Evolutionary conservation across 2,113 vertebrate species (phyloP), one percentile per base, ranked within the genome.

Genomic region (Rattus rattus): DNA sequence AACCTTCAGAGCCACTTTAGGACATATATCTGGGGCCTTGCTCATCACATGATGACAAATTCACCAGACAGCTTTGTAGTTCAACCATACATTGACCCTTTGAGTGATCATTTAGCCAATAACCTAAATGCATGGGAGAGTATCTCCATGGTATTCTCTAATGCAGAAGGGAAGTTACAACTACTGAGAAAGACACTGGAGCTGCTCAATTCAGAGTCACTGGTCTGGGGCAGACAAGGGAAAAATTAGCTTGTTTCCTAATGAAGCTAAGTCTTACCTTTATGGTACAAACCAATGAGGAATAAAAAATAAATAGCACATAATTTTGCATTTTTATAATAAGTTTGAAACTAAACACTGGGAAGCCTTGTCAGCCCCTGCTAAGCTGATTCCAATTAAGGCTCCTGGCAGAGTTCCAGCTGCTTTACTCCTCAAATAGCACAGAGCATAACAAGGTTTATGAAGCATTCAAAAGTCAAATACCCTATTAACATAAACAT

Each of bases 401-500:
- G 98, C 98, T 99, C 97, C 98, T 99, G 98, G 99, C 98, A 98
- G 97, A 72, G 97, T 98, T 99, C 99, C 99, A 99, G 98, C 98
- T 99, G 98, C 98, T 99, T 99, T 98, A 98, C 98, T 98, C 98
- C 98, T 98, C 98, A 98, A 98, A 99, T 98, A 98, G 99, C 98
- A 97, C 97, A 97, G 98, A 99, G 98, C 98, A 98, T 98, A 99
- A 98, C 98, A 99, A 98, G 98, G 99, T 99, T 99, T 99, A 99
- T 99, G 99, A 99, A 99, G 99, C 99, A 99, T 99, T 99, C 98
- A 99, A 98, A 99, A 99, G 99, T 99, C 99, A 99, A 99, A 99
- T 98, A 98, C 98, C 99, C 98, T 98, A 98, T 99, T 99, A 99
- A 99, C 98, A 99, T 99, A 99, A 99, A 98, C 98, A 99, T 97